phyloP scores from a whole-genome alignment of 2,113 vertebrate species.

The Gymnorhina tibicen region DNA sequence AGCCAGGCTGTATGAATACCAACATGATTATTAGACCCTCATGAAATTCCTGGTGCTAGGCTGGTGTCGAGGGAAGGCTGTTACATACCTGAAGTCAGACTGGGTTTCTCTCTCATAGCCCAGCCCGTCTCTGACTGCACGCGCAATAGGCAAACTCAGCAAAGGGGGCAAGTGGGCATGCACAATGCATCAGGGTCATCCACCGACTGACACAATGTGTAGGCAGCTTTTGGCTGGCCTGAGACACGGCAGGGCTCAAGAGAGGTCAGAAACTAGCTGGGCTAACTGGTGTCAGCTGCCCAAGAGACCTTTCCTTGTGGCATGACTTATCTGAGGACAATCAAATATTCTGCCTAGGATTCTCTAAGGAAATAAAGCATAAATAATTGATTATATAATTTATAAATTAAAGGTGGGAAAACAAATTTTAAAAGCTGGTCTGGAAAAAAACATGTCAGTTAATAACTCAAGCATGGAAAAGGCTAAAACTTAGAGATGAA shows the following conservation, averaged over 20 bases:
- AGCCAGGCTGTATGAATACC: not conserved
- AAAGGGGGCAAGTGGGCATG: not conserved
- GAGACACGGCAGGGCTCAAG: not conserved
- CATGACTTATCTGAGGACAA: constrained; percentile 51
- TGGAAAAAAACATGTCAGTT: constrained; percentile 46
- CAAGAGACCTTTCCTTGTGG: not conserved
- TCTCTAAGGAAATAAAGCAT: constrained; percentile 65
- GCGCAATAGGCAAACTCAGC: constrained; percentile 28
- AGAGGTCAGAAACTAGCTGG: constrained; percentile 1
- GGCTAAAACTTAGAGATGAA: not conserved
- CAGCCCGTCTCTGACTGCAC: not conserved
- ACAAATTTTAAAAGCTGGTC: constrained; percentile 63
- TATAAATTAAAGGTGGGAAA: constrained; percentile 69
- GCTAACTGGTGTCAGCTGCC: constrained; percentile 54
- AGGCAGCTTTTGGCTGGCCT: not conserved
- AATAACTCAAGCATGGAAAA: constrained; percentile 27
- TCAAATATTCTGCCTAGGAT: constrained; percentile 44
- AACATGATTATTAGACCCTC: not conserved
- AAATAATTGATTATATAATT: constrained; percentile 68
- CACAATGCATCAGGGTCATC: not conserved
- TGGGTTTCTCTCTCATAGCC: not conserved
- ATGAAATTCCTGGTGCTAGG: not conserved
- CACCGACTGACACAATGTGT: not conserved
- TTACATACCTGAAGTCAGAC: not conserved
- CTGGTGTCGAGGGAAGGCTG: not conserved